A percentile compares a stretch with the other conserved stretches of the same genome.
These are phyloP conservation scores for Myrmophylax atrothorax DNA, from an alignment of 2,113 vertebrate genomes.

Conservation along the genomic window DNA sequence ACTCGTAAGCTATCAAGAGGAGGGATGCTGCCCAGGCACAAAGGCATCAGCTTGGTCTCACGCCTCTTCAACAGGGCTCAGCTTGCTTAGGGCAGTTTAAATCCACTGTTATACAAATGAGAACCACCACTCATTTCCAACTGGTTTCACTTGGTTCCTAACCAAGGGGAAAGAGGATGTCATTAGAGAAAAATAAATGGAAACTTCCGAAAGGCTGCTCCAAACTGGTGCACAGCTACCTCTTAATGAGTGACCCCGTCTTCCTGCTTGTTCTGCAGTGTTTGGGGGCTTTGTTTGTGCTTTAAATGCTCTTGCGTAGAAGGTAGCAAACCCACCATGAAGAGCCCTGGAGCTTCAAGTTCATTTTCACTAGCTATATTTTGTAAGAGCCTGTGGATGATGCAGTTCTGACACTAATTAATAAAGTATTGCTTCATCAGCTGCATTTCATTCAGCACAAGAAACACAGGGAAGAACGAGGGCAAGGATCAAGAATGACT, in stretches of 20 bases:
- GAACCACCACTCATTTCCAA: not conserved
- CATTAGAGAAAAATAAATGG: conserved; percentile 2
- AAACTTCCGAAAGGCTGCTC: not conserved
- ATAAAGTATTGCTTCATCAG: conserved; percentile 32
- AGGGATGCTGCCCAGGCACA: not conserved
- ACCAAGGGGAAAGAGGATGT: not conserved
- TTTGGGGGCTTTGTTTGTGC: not conserved
- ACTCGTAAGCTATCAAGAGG: not conserved
- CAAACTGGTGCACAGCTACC: not conserved
- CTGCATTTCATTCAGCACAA: not conserved
- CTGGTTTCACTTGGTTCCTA: not conserved
- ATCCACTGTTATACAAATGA: not conserved
- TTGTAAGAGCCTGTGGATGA: conserved; percentile 4
- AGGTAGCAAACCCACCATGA: not conserved
- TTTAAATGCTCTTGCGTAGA: not conserved
- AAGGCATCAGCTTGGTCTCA: not conserved
- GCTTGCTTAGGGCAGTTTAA: not conserved
- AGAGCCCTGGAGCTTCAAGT: not conserved
- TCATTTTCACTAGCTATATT: not conserved
- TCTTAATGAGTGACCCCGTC: not conserved
- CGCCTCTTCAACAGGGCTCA: not conserved
- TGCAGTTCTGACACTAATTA: conserved; percentile 30
- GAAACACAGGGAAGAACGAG: not conserved
- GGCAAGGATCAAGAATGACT: not conserved
- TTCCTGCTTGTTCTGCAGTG: accelerated